Conservation (phyloP, 1,140 invertebrate genomes). For the Hydropsyche tenuis region DNA sequence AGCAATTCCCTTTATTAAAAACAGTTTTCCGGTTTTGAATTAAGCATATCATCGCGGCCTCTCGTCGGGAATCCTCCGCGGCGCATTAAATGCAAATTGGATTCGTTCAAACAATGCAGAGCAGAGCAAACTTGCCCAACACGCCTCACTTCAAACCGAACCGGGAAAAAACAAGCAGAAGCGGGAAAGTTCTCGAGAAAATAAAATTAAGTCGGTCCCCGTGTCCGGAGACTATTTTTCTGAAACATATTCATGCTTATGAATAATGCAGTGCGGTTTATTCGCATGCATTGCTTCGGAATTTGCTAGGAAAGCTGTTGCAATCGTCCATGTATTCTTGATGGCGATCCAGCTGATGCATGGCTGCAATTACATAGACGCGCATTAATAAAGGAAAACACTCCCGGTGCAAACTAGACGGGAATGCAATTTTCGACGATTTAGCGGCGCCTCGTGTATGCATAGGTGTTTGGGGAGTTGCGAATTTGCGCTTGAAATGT, state of each 20-base stretch:
- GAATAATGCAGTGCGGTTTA: neutral
- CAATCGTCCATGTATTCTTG: conserved; percentile 15
- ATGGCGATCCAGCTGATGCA: neutral
- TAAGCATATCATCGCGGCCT: no score
- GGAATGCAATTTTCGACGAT: no score
- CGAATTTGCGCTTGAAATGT: no score
- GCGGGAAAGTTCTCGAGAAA: neutral
- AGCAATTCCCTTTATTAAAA: no score
- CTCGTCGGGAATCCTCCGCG: no score
- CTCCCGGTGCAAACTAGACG: no score
- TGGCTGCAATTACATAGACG: neutral
- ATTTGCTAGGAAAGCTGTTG: neutral
- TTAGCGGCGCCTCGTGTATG: no score
- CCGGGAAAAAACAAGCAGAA: neutral
- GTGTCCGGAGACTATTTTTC: neutral
- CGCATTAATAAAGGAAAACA: no score
- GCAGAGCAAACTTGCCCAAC: neutral
- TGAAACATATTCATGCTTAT: neutral
- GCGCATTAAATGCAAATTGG: conserved; percentile 10
- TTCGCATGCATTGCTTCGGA: no score
- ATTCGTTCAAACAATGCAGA: neutral
- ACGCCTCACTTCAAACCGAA: neutral
- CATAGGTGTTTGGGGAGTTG: no score
- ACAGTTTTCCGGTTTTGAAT: no score
- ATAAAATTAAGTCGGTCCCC: conserved; percentile 23